phyloP scores from a whole-genome alignment of 2,113 vertebrate species.

The Saccopteryx bilineata region DNA sequence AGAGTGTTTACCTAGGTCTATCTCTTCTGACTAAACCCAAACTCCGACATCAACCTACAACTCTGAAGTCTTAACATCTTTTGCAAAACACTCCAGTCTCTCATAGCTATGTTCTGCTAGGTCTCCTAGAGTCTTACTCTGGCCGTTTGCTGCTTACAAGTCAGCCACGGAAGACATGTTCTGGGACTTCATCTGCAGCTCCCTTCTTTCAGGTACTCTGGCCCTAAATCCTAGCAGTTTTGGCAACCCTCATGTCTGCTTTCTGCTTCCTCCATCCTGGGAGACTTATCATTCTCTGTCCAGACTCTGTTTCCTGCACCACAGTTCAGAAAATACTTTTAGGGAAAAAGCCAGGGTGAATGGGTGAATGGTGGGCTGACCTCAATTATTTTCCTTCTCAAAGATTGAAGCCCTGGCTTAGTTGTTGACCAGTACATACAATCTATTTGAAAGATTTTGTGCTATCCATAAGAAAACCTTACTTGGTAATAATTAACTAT shows the following conservation, averaged over 20 bases:
- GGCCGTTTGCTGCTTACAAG: neutral
- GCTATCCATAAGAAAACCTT: neutral
- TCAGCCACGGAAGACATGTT: neutral
- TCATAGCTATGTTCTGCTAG: neutral
- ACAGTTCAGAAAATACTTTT: neutral
- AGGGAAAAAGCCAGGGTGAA: neutral
- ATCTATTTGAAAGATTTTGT: neutral
- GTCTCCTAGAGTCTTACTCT: neutral
- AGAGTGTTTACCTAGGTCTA: neutral
- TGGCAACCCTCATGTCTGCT: neutral
- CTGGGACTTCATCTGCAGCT: neutral
- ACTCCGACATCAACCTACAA: neutral
- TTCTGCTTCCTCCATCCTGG: neutral
- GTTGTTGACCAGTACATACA: neutral
- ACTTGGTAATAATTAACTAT: neutral
- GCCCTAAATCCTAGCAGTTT: neutral
- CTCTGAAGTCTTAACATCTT: neutral
- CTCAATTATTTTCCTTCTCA: constrained; percentile 1
- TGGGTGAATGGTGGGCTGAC: neutral
- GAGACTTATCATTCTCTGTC: neutral
- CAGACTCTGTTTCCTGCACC: neutral
- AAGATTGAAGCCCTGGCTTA: neutral
- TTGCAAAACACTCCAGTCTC: neutral
- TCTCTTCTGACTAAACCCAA: neutral
- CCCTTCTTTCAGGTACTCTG: neutral